Conservation (phyloP, 2,113 vertebrate species). For the Oryzias curvinotus region DNA sequence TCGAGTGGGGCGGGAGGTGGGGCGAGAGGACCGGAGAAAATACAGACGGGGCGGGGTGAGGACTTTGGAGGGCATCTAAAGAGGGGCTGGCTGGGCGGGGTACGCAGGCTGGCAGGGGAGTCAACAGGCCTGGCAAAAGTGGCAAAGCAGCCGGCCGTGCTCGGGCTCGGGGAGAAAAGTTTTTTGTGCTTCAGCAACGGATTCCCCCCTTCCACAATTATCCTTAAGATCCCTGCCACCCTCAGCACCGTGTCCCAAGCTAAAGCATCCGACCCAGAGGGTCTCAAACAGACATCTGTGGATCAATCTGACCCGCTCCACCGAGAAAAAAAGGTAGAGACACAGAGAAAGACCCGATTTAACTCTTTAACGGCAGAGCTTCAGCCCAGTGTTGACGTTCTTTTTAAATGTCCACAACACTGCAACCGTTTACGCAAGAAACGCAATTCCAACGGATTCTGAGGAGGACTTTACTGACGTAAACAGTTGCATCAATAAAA, state of each 20-base stretch:
- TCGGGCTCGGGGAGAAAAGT: slow-evolving; percentile 26
- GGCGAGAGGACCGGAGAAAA: slow-evolving; percentile 14
- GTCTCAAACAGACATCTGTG: slow-evolving; percentile 3
- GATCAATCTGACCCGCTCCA: background rate
- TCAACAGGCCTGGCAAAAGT: slow-evolving; percentile 38
- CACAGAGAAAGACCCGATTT: too few species aligned
- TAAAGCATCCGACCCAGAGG: slow-evolving; percentile 4
- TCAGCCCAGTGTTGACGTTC: too few species aligned
- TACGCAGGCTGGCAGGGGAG: slow-evolving; percentile 44
- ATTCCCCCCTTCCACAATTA: slow-evolving; percentile 64
- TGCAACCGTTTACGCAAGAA: too few species aligned
- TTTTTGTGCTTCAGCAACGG: slow-evolving; percentile 63
- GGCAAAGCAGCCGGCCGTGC: slow-evolving; percentile 65
- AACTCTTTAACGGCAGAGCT: too few species aligned
- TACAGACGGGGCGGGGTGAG: slow-evolving; percentile 45
- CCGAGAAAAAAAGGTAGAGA: background rate
- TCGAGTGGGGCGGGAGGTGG: slow-evolving; percentile 26
- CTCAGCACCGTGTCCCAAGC: slow-evolving; percentile 5
- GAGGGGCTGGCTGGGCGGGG: slow-evolving; percentile 26
- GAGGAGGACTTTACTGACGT: too few species aligned
- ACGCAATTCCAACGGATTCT: too few species aligned
- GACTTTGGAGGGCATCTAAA: slow-evolving; percentile 42
- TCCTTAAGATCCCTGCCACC: slow-evolving; percentile 27
- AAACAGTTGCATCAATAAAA: too few species aligned
- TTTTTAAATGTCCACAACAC: too few species aligned